phyloP scores from a whole-genome alignment of 2,113 vertebrate species.

The Phocoena phocoena region DNA sequence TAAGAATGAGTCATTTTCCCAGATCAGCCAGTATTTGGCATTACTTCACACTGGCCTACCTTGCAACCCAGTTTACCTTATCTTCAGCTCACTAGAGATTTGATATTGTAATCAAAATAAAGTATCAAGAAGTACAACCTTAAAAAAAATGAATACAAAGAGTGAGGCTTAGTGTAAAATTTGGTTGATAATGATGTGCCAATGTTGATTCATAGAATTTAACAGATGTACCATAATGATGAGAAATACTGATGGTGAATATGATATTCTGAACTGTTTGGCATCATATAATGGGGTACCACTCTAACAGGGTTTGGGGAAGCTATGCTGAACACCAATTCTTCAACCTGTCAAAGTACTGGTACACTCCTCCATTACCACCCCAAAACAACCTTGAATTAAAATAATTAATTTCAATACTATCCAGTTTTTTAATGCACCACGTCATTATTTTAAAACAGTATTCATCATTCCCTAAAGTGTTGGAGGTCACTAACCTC shows the following conservation, averaged over 20 bases:
- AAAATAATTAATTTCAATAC: constrained; percentile 24
- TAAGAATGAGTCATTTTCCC: neutral
- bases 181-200: neutral
- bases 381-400: neutral
- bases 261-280: neutral
- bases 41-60: neutral
- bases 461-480: neutral
- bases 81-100: neutral
- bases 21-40: neutral
- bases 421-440: neutral
- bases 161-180: neutral
- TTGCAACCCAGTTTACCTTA: neutral
- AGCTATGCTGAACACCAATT: neutral
- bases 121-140: neutral
- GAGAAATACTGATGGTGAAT: neutral
- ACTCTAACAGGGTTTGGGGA: neutral
- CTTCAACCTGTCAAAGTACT: neutral
- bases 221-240: neutral
- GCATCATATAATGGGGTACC: neutral
- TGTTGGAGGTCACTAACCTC: neutral
- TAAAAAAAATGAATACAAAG: neutral
- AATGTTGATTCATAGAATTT: neutral
- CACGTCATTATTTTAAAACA: neutral
- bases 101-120: neutral
- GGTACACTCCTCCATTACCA: neutral